phyloP scores from a whole-genome alignment of 2,113 vertebrate species.

The Laticauda colubrina region DNA sequence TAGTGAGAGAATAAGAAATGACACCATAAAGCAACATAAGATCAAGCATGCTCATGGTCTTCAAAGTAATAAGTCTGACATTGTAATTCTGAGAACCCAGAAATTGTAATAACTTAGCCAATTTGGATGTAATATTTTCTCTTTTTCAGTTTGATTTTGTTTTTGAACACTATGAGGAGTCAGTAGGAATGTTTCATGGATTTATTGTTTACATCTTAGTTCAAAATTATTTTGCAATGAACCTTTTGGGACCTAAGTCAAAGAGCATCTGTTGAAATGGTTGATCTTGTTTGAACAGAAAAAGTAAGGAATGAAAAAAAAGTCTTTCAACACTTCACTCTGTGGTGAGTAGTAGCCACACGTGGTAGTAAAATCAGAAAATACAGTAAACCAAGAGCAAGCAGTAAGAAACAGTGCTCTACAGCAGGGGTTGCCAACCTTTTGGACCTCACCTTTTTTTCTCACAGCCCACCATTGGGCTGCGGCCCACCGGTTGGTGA shows the following conservation, averaged over 20 bases:
- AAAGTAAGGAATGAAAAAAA: neutral
- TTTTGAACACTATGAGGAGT: neutral
- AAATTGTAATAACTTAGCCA: neutral
- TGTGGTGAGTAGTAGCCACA: neutral
- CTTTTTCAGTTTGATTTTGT: neutral
- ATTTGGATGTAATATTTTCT: neutral
- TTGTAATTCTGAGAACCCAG: neutral
- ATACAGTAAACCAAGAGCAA: neutral
- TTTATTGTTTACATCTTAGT: neutral
- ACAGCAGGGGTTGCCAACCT: no score
- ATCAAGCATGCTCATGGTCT: neutral
- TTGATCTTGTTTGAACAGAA: neutral
- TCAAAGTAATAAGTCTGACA: neutral
- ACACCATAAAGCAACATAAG: neutral
- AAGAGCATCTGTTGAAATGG: neutral
- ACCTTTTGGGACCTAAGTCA: neutral
- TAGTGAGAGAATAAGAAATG: neutral
- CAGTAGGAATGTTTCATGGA: neutral
- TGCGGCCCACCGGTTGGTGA: no score
- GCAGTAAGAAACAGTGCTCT: slow-evolving; percentile 8
- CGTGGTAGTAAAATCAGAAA: neutral
- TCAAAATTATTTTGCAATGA: neutral
- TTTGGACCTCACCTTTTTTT: no score
- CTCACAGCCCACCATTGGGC: no score
- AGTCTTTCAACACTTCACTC: neutral